These are phyloP conservation scores for Ctenopoma multispine DNA, from an alignment of 2,797 vertebrate species.

Conservation along the genomic window DNA sequence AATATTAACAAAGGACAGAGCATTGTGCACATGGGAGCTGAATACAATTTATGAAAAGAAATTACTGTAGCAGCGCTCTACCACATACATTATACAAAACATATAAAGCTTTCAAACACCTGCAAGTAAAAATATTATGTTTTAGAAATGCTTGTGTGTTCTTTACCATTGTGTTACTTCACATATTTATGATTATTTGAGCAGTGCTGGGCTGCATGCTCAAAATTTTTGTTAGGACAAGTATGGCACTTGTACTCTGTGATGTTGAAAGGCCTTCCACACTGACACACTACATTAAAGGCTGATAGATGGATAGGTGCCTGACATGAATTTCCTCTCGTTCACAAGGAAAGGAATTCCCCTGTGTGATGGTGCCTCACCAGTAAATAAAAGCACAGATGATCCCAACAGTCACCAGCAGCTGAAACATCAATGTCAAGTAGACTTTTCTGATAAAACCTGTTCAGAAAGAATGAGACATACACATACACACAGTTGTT, in stretches of 20 bases:
- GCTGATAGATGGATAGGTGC: conserved; percentile 7
- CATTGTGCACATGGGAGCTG: conserved; percentile 56
- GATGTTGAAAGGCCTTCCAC: conserved; percentile 1
- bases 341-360: not conserved
- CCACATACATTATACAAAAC: conserved; percentile 61
- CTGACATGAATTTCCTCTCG: conserved; percentile 20
- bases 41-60: conserved; percentile 66
- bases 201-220: not conserved
- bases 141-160: conserved; percentile 33
- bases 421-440: conserved; percentile 82
- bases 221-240: conserved; percentile 13
- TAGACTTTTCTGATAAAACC: conserved; percentile 87
- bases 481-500: conserved; percentile 22
- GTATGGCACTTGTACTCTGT: not conserved
- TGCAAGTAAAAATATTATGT: conserved; percentile 37
- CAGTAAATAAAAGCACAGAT: conserved; percentile 86
- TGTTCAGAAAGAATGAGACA: conserved; percentile 46
- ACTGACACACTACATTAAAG: conserved; percentile 11
- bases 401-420: conserved; percentile 83
- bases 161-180: conserved; percentile 2
- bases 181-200: conserved; percentile 22
- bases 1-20: conserved; percentile 73
- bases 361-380: conserved; percentile 68
- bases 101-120: conserved; percentile 52
- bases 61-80: conserved; percentile 46